These are phyloP conservation scores for Bovichtus variegatus DNA, from an alignment of 2,797 vertebrate species.

Conservation along the genomic window DNA sequence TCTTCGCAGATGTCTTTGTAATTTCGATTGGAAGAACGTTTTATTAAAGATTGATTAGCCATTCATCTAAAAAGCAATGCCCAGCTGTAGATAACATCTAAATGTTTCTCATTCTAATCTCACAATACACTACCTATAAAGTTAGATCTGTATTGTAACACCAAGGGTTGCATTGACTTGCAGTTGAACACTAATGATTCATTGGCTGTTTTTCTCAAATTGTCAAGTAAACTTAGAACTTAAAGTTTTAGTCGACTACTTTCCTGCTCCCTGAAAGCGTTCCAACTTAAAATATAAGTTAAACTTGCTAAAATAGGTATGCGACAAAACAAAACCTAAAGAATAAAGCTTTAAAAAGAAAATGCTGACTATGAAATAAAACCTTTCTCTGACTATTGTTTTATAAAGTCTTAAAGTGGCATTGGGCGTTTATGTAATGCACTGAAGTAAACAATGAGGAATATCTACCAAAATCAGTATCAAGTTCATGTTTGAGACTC, in stretches of 20 bases:
- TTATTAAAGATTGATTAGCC: background rate
- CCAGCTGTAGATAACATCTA: background rate
- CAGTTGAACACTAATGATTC: background rate
- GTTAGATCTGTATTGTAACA: background rate
- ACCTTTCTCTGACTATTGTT: constrained; percentile 14
- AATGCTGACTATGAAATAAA: background rate
- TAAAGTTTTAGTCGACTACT: background rate
- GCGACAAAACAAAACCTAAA: constrained; percentile 15
- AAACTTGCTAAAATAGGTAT: background rate
- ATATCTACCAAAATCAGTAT: constrained; percentile 26
- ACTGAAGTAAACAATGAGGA: constrained; percentile 20
- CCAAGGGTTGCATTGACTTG: background rate
- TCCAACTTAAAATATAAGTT: constrained; percentile 2
- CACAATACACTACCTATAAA: background rate
- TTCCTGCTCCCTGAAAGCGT: background rate
- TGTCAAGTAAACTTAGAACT: background rate
- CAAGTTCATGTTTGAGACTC: constrained; percentile 1
- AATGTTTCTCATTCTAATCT: background rate
- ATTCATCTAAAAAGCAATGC: background rate
- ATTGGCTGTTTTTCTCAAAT: constrained; percentile 4
- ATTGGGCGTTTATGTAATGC: constrained; percentile 16
- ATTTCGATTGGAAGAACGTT: background rate
- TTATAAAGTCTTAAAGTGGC: background rate
- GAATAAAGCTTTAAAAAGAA: constrained; percentile 3
- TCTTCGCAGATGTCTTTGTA: background rate